Evolutionary conservation across 2,113 vertebrate genomes (phyloP), one percentile per base, ranked within the genome.

Genomic region (Leptobrachium ailaonicum): DNA sequence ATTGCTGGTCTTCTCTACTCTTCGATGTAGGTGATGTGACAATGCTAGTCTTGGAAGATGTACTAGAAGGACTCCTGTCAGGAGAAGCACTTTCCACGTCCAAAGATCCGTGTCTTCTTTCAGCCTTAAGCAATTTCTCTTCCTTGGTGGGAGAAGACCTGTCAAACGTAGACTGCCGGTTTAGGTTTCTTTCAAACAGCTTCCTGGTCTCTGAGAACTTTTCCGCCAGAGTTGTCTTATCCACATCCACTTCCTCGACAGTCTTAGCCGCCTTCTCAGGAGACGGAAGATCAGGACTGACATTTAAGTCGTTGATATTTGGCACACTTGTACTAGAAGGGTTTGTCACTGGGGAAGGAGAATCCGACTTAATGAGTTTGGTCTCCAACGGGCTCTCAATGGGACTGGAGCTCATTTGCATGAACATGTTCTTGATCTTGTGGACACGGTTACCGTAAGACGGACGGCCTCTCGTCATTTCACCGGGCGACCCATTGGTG

Each of bases 361-460:
- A 66, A 0, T 97, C 95, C 0, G 85, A 44, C 89, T 95, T 60
- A 44, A 87, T 73, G 7, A 87, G 79, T 87, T 96, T 96, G 4
- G 63, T 87, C n/a, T 97, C 96, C 85, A 88, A 87, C 83, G 88
- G 72, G 82, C 60, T 86, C 80, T 97, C 96, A 85, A 88, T 92
- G 54, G 84, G 73, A 85, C 92, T 74, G 88, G 93, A 41, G 75
- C 96, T 95, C 96, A 97, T 95, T 58, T 97, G 96, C 41, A 97
- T 88, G 85, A 97, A 96, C 85, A 97, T 96, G 71, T 92, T 97
- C 88, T 97, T 97, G 82, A 97, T 97, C 88, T 97, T 97, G 85
- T 95, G 94, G 42, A 97, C 94, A 74, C 96, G 88, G 73, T 93
- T 97, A 73, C 95, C 96, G 0, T 96, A 96, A 63, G 92, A 89